Evolutionary conservation across 2,797 vertebrate genomes (phyloP).

Genomic region (Meda fulgida): DNA sequence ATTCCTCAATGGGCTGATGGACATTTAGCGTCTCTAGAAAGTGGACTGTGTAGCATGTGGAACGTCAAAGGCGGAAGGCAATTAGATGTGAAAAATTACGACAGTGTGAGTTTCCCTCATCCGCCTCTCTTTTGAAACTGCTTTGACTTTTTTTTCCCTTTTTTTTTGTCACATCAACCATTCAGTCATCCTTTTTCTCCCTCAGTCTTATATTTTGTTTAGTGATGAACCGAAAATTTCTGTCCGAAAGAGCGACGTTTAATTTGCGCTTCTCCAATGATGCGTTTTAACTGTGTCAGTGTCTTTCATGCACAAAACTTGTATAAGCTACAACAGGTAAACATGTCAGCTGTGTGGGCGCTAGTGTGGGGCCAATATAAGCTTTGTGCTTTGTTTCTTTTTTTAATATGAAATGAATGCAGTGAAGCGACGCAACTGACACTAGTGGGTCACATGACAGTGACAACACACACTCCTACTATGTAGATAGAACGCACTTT

Average conservation of each 20-base stretch:
- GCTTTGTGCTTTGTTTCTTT: neutral
- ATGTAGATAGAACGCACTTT: too few relatives aligned
- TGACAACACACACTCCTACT: neutral
- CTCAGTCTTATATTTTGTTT: slow-evolving; percentile 19
- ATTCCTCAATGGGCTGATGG: slow-evolving; percentile 4
- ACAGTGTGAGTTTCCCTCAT: slow-evolving; percentile 40
- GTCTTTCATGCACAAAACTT: neutral
- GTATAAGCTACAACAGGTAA: too few relatives aligned
- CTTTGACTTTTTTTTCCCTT: neutral
- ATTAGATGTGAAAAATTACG: neutral
- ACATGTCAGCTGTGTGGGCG: neutral
- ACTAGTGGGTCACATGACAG: neutral
- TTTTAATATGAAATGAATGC: neutral
- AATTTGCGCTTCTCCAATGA: neutral
- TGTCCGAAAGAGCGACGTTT: neutral
- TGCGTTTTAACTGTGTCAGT: neutral
- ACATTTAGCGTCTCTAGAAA: neutral
- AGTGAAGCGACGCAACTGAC: neutral
- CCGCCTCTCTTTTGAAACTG: slow-evolving; percentile 36
- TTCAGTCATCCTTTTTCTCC: slow-evolving; percentile 32
- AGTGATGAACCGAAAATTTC: slow-evolving; percentile 20
- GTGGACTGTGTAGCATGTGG: slow-evolving; percentile 25
- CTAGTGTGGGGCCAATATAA: neutral
- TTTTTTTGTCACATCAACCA: slow-evolving; percentile 34
- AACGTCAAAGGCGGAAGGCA: neutral